Evolutionary conservation across 1,140 invertebrate genomes (phyloP), one percentile per base, ranked within the genome.

Genomic region (Asbolus verrucosus): DNA sequence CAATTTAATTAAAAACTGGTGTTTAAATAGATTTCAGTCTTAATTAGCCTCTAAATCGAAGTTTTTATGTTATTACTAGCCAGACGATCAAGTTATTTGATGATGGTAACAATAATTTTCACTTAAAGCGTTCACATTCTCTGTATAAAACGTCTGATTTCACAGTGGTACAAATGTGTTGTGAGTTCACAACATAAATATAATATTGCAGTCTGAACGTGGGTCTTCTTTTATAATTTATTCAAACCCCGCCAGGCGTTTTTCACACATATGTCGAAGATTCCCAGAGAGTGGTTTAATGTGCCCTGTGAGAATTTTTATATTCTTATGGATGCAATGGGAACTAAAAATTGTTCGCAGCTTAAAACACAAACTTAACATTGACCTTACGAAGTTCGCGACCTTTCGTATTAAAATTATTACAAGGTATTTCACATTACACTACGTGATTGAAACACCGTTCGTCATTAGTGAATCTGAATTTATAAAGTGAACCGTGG

Each of bases 391-490:
- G n/a, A 27, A 54, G 46, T 54, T n/a, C 46, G 27, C 46, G 46
- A 54, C 46, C 46, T 54, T 21, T 31, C 24, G 19, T 54, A 11
- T 54, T 54, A 54, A 54, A 54, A 54, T 54, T 54, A 54, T 54
- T 54, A 54, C 46, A 54, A 54, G 46, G 46, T 54, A 24, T 54
- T 46, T 54, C 46, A 21, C 46, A 54, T 19, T 21, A 11, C 46
- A 54, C 24, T 54, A 24, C 46, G 21, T 54, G 46, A 54, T 54
- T 54, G 46, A 54, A 54, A 54, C 46, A 54, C 46, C 46, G 46
- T 54, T 54, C 46, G 18, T 54, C 46, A 54, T 54, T 54, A 54
- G 46, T 54, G 46, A 31, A 27, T 54, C 46, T 54, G 14, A 24
- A 54, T 54, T 54, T 54, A 54, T 27, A 54, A 54, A 21, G 46